A percentile compares a stretch with the other conserved stretches of the same genome.
phyloP scores from a whole-genome alignment of 2,113 vertebrate species.

The Varanus salvator region DNA sequence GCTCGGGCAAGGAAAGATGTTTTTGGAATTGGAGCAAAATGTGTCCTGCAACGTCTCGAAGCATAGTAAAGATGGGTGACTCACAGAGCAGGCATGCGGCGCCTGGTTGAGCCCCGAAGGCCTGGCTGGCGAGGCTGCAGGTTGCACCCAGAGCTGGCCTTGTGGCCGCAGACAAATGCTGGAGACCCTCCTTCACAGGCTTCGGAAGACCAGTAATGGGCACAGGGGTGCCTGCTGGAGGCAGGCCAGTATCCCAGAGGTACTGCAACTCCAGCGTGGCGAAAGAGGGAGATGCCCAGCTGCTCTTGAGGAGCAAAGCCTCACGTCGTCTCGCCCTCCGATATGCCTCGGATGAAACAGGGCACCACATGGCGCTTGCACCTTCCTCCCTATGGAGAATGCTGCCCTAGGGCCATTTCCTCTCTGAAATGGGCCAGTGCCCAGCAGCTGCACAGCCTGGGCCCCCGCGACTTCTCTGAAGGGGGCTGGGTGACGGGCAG shows the following conservation, averaged over 20 bases:
- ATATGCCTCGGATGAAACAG: background rate
- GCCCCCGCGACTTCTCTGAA: too few species aligned
- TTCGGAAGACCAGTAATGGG: background rate
- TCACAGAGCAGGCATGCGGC: constrained; percentile 24
- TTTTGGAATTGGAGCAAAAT: constrained; percentile 44
- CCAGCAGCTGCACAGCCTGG: too few species aligned
- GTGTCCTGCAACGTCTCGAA: constrained; percentile 62
- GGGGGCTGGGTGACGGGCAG: too few species aligned
- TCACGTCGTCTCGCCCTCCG: background rate
- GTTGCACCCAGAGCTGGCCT: background rate
- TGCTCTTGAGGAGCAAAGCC: background rate
- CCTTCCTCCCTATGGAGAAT: background rate
- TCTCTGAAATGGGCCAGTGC: too few species aligned
- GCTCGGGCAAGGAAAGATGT: constrained; percentile 39
- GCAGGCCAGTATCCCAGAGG: background rate
- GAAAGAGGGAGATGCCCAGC: background rate
- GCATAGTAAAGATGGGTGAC: constrained; percentile 50
- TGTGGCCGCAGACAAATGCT: too few species aligned
- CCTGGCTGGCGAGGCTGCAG: background rate
- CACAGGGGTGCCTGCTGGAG: background rate
- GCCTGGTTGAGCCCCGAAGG: background rate
- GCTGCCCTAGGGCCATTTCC: background rate
- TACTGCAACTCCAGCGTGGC: background rate
- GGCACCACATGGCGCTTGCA: background rate
- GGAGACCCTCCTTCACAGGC: background rate